These are phyloP conservation scores for Neomorphus geoffroyi DNA, from an alignment of 2,797 vertebrate species.

Conservation along the genomic window DNA sequence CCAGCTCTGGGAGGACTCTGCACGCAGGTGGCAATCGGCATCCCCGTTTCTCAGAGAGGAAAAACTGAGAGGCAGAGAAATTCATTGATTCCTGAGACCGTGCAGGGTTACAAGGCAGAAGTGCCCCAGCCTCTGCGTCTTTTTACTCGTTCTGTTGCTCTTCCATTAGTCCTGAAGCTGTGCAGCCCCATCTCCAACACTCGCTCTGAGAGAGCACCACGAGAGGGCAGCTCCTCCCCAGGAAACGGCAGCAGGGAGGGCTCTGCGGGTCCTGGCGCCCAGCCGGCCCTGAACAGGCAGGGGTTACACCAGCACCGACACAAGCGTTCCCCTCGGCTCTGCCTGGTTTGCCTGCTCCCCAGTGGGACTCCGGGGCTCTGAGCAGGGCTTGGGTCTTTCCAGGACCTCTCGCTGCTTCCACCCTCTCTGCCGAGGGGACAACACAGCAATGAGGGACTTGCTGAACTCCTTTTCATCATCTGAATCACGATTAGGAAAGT, in stretches of 20 bases:
- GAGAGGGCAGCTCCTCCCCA: slow-evolving; percentile 64
- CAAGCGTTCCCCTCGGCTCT: fast-evolving
- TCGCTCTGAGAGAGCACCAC: background rate
- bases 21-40: fast-evolving
- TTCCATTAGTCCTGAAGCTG: too few relatives aligned
- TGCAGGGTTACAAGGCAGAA: background rate
- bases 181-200: background rate
- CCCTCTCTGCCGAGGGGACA: background rate
- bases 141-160: too few relatives aligned
- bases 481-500: background rate
- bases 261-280: too few relatives aligned
- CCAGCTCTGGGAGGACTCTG: fast-evolving
- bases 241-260: background rate
- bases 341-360: background rate
- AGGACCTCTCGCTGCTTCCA: background rate
- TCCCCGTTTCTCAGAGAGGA: background rate
- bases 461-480: background rate
- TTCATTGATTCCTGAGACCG: fast-evolving
- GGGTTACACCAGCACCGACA: background rate
- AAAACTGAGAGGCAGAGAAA: background rate
- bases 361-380: fast-evolving
- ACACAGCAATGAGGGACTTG: fast-evolving
- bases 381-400: fast-evolving
- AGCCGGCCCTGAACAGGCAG: background rate
- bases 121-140: fast-evolving